Conservation (phyloP, 2,888 invertebrate species). For the Rhyacophila evoluta region DNA sequence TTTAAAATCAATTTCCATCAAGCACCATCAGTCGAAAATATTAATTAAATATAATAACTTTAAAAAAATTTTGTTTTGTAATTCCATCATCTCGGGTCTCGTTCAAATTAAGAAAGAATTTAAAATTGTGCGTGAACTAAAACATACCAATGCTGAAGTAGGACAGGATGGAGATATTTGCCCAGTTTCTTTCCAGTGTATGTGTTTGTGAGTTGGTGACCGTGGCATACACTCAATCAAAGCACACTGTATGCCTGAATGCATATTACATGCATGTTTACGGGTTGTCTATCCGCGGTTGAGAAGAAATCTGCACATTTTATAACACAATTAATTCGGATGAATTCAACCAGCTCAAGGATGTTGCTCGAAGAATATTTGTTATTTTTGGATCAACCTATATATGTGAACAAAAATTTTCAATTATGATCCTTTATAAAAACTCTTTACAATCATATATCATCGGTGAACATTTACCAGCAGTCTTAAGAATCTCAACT, state of each 20-base stretch:
- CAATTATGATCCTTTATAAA: no score
- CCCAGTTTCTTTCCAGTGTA: not conserved
- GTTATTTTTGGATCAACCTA: slow-evolving; percentile 1
- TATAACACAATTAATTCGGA: not conserved
- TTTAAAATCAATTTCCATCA: no score
- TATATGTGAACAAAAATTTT: slow-evolving; percentile 1
- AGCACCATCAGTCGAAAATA: no score
- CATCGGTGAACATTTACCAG: no score
- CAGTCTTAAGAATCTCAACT: no score
- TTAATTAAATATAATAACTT: not conserved
- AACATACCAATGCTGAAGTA: not conserved
- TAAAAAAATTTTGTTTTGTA: no score
- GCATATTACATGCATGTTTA: no score
- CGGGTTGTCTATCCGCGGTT: not conserved
- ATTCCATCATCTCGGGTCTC: not conserved
- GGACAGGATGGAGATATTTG: not conserved
- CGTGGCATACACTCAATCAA: not conserved
- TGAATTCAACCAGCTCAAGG: not conserved
- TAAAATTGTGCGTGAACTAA: not conserved
- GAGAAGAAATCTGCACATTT: not conserved
- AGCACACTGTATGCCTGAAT: no score
- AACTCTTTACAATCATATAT: no score
- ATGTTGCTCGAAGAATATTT: slow-evolving; percentile 3
- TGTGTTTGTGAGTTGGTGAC: not conserved
- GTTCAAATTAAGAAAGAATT: not conserved